Evolutionary conservation across 2,797 vertebrate species (phyloP), one percentile per base, ranked within the genome.

Genomic region (Macropus fuliginosus): DNA sequence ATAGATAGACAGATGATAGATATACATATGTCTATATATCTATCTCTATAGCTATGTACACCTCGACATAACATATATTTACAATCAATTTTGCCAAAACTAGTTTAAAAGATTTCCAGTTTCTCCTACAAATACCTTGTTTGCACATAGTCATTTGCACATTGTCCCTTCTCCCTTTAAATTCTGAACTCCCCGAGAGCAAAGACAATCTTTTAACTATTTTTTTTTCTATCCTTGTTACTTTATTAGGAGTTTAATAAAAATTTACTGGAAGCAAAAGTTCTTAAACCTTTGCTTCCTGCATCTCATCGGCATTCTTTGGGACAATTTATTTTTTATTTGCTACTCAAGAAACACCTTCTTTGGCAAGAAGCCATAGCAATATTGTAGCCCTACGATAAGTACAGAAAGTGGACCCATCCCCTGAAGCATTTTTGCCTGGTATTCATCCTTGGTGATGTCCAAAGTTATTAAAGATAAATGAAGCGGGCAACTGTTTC

Each of bases 361-460:
- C 66, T 81, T 81, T 81, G 18, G 66, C 66, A 52, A 93, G 12
- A 12, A 46, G 12, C 13, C 87, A 31, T 57, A 18, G 14, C 29
- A 93, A 92, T 95, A 90, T 87, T 55, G 56, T 9, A 93, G 11
- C 62, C 54, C 74, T 62, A 31, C 29, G 92, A 50, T 40, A 66
- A 56, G 11, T 50, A 16, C 12, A 55, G n/a, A 94, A 55, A 96
- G 93, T 56, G 1, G 8, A 46, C 5, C 40, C n/a, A 24, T 46
- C 18, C 18, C 66, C 66, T 46, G 8, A 81, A 81, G 66, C 66
- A 81, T 18, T 16, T 81, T 81, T 46, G n/a, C n/a, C n/a, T 46
- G 16, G 66, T 10, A 6, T 81, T 46, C n/a, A 81, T 46, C n/a
- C 18, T 24, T 46, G 24, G n/a, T 81, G 66, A 40, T 81, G n/a